These are phyloP conservation scores for Semicossyphus pulcher DNA, from an alignment of 2,113 vertebrate genomes.

Conservation along the genomic window DNA sequence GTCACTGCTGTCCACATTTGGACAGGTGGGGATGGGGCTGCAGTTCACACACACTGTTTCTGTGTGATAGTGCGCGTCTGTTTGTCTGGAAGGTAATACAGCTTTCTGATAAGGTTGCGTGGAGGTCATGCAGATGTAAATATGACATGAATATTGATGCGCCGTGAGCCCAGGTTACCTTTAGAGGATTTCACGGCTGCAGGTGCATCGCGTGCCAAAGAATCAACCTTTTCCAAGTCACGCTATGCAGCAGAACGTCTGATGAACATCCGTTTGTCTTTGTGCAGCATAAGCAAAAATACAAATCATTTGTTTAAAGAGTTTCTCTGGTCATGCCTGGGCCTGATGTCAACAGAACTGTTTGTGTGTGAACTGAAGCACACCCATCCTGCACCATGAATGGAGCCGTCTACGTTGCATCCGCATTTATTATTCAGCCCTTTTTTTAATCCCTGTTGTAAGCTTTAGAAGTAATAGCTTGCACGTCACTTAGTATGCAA, in stretches of 20 bases:
- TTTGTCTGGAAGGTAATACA: constrained; percentile 43
- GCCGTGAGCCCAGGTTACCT: constrained; percentile 25
- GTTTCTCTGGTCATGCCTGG: constrained; percentile 31
- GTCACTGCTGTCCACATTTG: constrained; percentile 61
- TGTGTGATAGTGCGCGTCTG: constrained; percentile 31
- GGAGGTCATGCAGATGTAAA: constrained; percentile 66
- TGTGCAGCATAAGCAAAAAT: constrained; percentile 6
- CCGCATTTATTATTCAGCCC: constrained; percentile 38
- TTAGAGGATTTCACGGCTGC: constrained; percentile 26
- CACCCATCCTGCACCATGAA: constrained; percentile 23
- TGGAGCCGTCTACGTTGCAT: constrained; percentile 15
- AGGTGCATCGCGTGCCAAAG: constrained; percentile 36
- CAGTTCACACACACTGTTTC: constrained; percentile 17
- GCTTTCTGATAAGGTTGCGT: constrained; percentile 60
- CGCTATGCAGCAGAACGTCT: constrained; percentile 16
- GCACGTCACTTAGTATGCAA: constrained; percentile 54
- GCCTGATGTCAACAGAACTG: constrained; percentile 32
- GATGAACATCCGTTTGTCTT: constrained; percentile 35
- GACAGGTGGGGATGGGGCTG: constrained; percentile 55
- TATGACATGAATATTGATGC: constrained; percentile 69
- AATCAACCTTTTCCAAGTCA: constrained; percentile 19
- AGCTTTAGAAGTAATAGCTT: constrained; percentile 55
- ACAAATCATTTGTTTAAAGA: constrained; percentile 23
- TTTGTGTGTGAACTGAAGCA: constrained; percentile 29
- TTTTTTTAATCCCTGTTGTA: constrained; percentile 43